Evolutionary conservation across 2,888 invertebrate genomes (phyloP), one percentile per base, ranked within the genome.

Genomic region (Philaethria dido): DNA sequence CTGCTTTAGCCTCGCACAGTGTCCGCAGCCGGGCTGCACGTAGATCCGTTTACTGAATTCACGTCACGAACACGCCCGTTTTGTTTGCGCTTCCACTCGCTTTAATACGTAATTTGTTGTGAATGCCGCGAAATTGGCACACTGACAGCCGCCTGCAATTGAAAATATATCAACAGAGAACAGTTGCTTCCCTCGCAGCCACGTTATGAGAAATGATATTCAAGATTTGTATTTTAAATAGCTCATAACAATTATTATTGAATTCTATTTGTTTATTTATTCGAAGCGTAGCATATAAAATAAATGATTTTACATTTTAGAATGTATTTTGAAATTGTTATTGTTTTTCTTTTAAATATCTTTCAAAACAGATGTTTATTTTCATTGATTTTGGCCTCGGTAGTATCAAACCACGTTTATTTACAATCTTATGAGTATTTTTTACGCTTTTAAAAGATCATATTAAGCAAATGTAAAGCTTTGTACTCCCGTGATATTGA

Each of bases 21-120:
- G 69, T 69, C 67, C 69, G 64, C 67, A 48, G 59, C 69, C 47
- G 44, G 61, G 42, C 63, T 61, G 66, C 66, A 69, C 67, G 67
- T 69, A 69, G 64, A 64, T 29, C 64, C 59, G 45, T 64, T 61
- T 48, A 50, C 57, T 67, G 84, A 81, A 92, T 92, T 92, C 92
- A 88, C 84, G 92, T 92, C 92, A 92, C 89, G 91, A 87, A 84
- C 92, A 91, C 81, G 78, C 81, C 79, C 86, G 89, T 89, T 91
- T 89, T 91, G 90, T 91, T 91, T 90, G 86, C 85, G 86, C 81
- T 88, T 88, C 89, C 87, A 87, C 89, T 87, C 88, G 91, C 88
- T 91, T 90, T 91, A 89, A 90, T 88, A 85, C 88, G 83, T 91
- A 91, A 91, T 91, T 91, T 91, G 90, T 90, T 87, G 86, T 89